phyloP scores from a whole-genome alignment of 2,888 invertebrate species.

The Dorcus parallelipipedus region DNA sequence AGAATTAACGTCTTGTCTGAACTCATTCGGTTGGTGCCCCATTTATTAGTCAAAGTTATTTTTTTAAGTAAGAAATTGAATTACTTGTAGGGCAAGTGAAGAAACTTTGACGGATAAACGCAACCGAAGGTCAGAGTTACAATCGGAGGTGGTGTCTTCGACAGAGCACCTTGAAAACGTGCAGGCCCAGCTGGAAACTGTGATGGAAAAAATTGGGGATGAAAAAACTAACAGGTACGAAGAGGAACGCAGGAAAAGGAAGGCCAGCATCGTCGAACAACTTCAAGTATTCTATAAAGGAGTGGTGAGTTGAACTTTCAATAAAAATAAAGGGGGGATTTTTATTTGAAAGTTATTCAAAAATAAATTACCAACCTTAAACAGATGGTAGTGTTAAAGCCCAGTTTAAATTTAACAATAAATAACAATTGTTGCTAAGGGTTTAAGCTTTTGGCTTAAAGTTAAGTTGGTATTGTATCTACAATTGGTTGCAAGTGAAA shows the following conservation, averaged over 20 bases:
- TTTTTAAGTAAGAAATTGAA: too few relatives aligned
- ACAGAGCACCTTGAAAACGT: slow-evolving; percentile 81
- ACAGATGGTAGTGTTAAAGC: too few relatives aligned
- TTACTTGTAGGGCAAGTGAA: slow-evolving; percentile 67
- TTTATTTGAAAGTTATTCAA: too few relatives aligned
- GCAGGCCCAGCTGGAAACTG: slow-evolving; percentile 80
- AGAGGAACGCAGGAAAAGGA: slow-evolving; percentile 89
- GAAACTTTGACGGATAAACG: slow-evolving; percentile 86
- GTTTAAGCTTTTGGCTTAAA: too few relatives aligned
- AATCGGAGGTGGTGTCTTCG: slow-evolving; percentile 87
- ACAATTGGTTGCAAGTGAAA: too few relatives aligned
- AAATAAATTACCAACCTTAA: too few relatives aligned
- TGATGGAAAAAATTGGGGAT: slow-evolving; percentile 88
- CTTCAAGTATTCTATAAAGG: slow-evolving; percentile 96
- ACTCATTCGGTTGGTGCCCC: slow-evolving; percentile 66
- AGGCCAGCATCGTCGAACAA: slow-evolving; percentile 96
- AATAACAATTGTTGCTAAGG: too few relatives aligned
- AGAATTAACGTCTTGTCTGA: slow-evolving; percentile 91
- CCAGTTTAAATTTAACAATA: too few relatives aligned
- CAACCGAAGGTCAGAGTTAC: slow-evolving; percentile 75
- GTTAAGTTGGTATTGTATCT: too few relatives aligned
- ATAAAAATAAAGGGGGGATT: too few relatives aligned
- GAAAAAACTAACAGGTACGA: slow-evolving; percentile 97
- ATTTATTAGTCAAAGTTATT: neutral
- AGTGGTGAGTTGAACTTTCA: slow-evolving; percentile 60